Conservation (phyloP, 2,888 invertebrate species). For the Trichogramma dendrolimi region DNA sequence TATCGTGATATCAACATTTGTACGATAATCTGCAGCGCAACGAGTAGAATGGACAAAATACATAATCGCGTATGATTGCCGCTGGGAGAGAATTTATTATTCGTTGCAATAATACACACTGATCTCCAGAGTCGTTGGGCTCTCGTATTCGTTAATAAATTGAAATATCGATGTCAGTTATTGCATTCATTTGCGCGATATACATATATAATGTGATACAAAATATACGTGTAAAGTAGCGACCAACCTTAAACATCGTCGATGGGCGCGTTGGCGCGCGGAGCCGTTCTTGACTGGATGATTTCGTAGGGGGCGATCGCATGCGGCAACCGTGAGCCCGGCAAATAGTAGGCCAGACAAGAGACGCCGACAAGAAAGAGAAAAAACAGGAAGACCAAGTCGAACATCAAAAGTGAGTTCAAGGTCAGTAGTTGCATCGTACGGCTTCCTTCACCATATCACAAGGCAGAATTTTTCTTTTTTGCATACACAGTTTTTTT, state of each 20-base stretch:
- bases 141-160: too few relatives aligned
- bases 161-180: too few relatives aligned
- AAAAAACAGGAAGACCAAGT: constrained; percentile 82
- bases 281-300: constrained; percentile 44
- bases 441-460: constrained; percentile 45
- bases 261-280: constrained; percentile 45
- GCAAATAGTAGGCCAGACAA: constrained; percentile 77
- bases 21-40: too few relatives aligned
- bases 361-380: constrained; percentile 79
- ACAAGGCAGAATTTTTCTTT: constrained; percentile 16
- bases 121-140: too few relatives aligned
- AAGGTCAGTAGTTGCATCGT: constrained; percentile 79
- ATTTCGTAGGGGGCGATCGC: constrained; percentile 47
- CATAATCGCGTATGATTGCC: too few relatives aligned
- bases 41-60: too few relatives aligned
- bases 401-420: constrained; percentile 84
- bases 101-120: too few relatives aligned
- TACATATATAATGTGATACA: neutral
- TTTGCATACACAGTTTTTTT: neutral
- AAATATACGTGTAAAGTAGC: neutral
- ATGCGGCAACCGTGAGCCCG: constrained; percentile 57
- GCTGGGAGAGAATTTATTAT: too few relatives aligned
- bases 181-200: too few relatives aligned
- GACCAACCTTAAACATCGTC: constrained; percentile 51
- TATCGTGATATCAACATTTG: too few relatives aligned